Conservation (phyloP, 2,888 invertebrate species). For the Glyphotaelius pellucidus region DNA sequence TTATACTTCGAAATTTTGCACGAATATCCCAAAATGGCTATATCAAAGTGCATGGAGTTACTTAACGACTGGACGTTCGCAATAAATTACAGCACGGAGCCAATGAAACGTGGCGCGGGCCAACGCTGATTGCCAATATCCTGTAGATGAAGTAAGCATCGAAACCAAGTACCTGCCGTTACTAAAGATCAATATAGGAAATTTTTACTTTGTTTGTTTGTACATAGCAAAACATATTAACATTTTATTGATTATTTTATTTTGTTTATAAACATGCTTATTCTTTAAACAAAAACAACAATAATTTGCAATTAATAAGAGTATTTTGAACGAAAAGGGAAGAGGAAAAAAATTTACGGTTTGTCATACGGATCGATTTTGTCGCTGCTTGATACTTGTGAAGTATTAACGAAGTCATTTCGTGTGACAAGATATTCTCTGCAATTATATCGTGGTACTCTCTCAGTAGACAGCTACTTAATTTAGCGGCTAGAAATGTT, state of each 20-base stretch:
- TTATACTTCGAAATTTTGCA: neutral
- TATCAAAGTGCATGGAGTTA: neutral
- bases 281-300: no score
- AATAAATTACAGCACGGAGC: neutral
- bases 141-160: neutral
- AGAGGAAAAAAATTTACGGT: no score
- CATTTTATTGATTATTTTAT: neutral
- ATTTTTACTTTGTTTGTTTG: neutral
- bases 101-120: constrained; percentile 2
- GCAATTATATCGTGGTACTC: no score
- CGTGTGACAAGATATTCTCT: no score
- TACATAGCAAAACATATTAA: neutral
- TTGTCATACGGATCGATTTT: no score
- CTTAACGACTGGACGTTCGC: neutral
- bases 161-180: neutral
- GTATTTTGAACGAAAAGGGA: no score
- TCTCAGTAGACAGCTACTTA: no score
- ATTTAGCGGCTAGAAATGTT: no score
- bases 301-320: no score
- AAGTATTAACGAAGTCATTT: no score
- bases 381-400: no score
- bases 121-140: constrained; percentile 2
- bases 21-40: neutral
- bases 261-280: neutral
- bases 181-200: neutral